Evolutionary conservation across 2,113 vertebrate genomes (phyloP).

Genomic region (Terrapene triunguis): DNA sequence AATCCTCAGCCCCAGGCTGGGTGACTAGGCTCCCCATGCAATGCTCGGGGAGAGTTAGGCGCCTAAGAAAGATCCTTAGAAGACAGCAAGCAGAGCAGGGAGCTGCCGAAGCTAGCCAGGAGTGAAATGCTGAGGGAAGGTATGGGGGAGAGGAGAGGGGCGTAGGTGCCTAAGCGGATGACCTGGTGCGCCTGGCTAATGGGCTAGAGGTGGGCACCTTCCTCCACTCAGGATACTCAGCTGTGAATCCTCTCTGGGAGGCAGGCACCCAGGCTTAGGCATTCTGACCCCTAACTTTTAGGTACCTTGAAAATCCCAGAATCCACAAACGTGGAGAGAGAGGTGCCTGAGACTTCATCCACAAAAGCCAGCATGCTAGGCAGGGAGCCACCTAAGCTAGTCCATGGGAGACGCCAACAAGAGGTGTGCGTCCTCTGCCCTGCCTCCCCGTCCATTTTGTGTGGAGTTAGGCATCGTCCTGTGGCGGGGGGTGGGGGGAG

Average conservation of each 20-base stretch:
- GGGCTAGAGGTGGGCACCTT: neutral
- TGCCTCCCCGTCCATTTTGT: neutral
- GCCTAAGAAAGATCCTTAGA: neutral
- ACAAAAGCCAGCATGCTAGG: neutral
- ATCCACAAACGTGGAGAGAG: neutral
- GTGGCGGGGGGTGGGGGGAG: fast-evolving
- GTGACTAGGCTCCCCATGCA: neutral
- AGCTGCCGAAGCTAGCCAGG: neutral
- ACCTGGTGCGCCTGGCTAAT: neutral
- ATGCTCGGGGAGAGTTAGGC: neutral
- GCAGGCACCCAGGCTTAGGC: neutral
- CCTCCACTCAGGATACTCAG: neutral
- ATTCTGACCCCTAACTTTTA: neutral
- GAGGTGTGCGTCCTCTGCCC: neutral
- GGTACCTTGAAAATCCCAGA: neutral
- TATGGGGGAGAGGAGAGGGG: neutral
- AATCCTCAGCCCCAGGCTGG: neutral
- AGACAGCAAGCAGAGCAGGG: neutral
- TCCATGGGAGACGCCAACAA: neutral
- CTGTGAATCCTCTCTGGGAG: neutral
- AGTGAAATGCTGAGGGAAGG: neutral
- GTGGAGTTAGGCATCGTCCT: neutral
- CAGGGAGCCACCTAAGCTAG: neutral
- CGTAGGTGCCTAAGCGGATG: neutral
- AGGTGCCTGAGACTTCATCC: neutral